phyloP scores from a whole-genome alignment of 1,140 invertebrate species.

The Musca vetustissima region DNA sequence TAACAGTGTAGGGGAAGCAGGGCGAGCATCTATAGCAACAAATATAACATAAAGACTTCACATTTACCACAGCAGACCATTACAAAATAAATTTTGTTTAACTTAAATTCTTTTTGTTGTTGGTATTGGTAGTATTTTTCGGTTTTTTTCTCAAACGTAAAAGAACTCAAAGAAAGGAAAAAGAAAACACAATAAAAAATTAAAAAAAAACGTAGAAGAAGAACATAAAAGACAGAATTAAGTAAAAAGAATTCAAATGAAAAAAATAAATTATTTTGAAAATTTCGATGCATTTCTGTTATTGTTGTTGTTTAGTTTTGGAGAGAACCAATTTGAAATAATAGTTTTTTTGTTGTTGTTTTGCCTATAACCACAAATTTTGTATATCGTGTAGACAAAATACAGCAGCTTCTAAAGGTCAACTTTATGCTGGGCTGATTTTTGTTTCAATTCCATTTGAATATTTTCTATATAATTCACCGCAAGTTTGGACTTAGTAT shows the following conservation, averaged over 20 bases:
- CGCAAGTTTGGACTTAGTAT: conserved; percentile 6
- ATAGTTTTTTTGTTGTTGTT: background rate
- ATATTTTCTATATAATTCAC: conserved; percentile 27
- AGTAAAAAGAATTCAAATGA: conserved; percentile 17
- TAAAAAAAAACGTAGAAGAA: too few species aligned
- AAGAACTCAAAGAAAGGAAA: conserved; percentile 1
- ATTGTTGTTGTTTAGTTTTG: background rate
- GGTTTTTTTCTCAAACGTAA: conserved; percentile 4
- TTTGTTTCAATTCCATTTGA: background rate
- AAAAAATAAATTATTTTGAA: background rate
- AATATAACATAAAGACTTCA: conserved; percentile 63
- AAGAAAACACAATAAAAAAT: too few species aligned
- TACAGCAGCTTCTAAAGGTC: conserved; percentile 15
- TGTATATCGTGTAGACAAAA: conserved; percentile 11
- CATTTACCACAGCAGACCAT: conserved; percentile 58
- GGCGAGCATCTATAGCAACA: conserved; percentile 61
- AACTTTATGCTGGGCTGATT: too few species aligned
- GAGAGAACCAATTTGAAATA: conserved; percentile 7
- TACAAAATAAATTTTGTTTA: conserved; percentile 40
- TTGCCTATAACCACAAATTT: background rate
- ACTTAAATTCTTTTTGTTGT: background rate
- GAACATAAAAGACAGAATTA: conserved; percentile 10
- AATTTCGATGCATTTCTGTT: conserved; percentile 2
- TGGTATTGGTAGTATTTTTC: background rate
- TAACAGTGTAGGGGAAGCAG: conserved; percentile 58